A percentile compares a stretch with the other conserved stretches of the same genome.
Evolutionary conservation across 2,888 invertebrate genomes (phyloP).

Genomic region (Eupithecia insigniata): DNA sequence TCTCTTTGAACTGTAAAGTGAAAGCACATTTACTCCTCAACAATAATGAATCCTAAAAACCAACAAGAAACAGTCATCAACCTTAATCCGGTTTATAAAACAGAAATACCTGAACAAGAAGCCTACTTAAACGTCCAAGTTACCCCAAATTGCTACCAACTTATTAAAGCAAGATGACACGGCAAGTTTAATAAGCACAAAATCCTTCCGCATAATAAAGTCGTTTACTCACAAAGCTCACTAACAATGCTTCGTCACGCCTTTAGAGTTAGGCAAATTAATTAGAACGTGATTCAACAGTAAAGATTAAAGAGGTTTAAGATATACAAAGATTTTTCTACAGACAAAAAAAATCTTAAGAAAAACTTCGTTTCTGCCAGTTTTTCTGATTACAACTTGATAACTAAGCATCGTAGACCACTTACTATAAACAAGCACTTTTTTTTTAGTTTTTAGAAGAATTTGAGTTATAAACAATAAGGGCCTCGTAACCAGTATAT

Average conservation of each 20-base stretch:
- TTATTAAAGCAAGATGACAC: slow-evolving; percentile 21
- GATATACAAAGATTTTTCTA: not conserved
- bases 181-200: slow-evolving; percentile 33
- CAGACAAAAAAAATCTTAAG: not conserved
- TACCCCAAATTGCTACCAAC: slow-evolving; percentile 15
- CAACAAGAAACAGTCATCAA: slow-evolving; percentile 1
- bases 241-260: slow-evolving; percentile 47
- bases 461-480: too few relatives aligned
- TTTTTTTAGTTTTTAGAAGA: too few relatives aligned
- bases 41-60: not conserved
- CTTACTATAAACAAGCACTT: too few relatives aligned
- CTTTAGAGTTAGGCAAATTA: slow-evolving; percentile 46
- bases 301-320: slow-evolving; percentile 32
- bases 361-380: not conserved
- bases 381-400: not conserved
- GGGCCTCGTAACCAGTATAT: too few relatives aligned
- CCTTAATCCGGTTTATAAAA: slow-evolving; percentile 7
- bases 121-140: not conserved
- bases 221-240: slow-evolving; percentile 35
- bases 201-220: slow-evolving; percentile 43
- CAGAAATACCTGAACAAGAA: slow-evolving; percentile 3
- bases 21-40: not conserved
- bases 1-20: not conserved
- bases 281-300: slow-evolving; percentile 52
- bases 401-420: too few relatives aligned